Evolutionary conservation across 2,113 vertebrate species (phyloP).

Genomic region (Xyliphius kryptos): DNA sequence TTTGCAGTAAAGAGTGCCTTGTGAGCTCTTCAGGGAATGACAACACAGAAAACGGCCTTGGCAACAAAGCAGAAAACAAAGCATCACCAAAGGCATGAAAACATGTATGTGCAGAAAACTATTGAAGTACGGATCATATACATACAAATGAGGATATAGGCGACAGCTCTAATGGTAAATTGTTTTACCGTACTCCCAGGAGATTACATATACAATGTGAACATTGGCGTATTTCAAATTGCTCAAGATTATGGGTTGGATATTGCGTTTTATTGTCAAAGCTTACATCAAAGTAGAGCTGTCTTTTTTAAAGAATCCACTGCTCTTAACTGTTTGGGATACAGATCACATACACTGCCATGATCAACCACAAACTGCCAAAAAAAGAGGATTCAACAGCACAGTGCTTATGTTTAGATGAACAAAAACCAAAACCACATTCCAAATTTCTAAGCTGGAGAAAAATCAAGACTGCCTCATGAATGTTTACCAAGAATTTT

Average conservation of each 20-base stretch:
- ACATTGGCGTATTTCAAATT: constrained; percentile 56
- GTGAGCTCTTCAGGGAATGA: constrained; percentile 91
- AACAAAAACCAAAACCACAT: constrained; percentile 19
- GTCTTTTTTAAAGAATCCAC: constrained; percentile 3
- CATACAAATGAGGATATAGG: constrained; percentile 33
- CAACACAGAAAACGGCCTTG: constrained; percentile 91
- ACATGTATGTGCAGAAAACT: constrained; percentile 16
- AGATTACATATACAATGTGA: constrained; percentile 41
- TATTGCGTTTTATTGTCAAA: constrained; percentile 39
- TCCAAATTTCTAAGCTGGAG: not conserved
- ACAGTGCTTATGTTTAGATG: constrained; percentile 22
- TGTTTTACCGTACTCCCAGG: constrained; percentile 58
- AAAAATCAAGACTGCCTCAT: constrained; percentile 6
- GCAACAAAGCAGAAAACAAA: constrained; percentile 88
- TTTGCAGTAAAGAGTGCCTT: constrained; percentile 85
- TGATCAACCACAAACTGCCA: constrained; percentile 36
- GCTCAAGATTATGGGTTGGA: constrained; percentile 59
- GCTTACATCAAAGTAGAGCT: constrained; percentile 2
- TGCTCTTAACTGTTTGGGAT: constrained; percentile 19
- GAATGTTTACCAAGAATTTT: constrained; percentile 26
- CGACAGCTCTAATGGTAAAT: constrained; percentile 49
- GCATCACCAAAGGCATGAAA: constrained; percentile 83
- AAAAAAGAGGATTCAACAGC: constrained; percentile 30
- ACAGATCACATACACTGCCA: constrained; percentile 40
- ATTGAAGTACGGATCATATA: not conserved